Conservation (phyloP, 2,113 vertebrate genomes). For the Bos indicus region DNA sequence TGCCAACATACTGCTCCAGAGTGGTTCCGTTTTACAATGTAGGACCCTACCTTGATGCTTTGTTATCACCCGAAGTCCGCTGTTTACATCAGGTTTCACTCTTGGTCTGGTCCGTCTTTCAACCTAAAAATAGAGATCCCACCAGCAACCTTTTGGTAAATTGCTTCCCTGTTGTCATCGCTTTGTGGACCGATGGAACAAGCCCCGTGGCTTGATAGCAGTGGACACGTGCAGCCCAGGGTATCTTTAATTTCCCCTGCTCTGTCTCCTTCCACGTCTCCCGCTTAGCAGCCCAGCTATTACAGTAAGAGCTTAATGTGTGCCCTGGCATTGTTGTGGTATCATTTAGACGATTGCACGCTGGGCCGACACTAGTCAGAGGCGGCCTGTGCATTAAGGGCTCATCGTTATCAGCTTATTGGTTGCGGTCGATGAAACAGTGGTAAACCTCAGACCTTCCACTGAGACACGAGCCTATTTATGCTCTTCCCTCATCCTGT, state of each 20-base stretch:
- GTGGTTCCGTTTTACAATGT: rapidly evolving
- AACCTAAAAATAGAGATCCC: not conserved
- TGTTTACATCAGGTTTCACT: not conserved
- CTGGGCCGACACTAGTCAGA: slow-evolving; percentile 57
- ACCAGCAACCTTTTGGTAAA: not conserved
- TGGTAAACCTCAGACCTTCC: not conserved
- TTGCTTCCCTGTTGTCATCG: not conserved
- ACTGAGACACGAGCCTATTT: not conserved
- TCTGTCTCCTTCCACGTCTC: slow-evolving; percentile 64
- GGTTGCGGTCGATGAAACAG: not conserved
- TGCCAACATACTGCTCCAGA: not conserved
- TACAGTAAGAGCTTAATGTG: slow-evolving; percentile 74
- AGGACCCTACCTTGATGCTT: not conserved
- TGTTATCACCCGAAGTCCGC: not conserved
- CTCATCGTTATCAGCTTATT: not conserved
- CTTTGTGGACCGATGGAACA: rapidly evolving
- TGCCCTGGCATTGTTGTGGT: slow-evolving; percentile 68
- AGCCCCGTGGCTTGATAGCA: not conserved
- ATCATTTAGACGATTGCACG: slow-evolving; percentile 57
- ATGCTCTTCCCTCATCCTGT: not conserved
- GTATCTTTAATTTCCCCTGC: slow-evolving; percentile 44
- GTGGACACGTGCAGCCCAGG: slow-evolving; percentile 5
- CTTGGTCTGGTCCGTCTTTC: not conserved
- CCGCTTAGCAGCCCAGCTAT: slow-evolving; percentile 62
- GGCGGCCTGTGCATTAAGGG: slow-evolving; percentile 56